A percentile compares a stretch with the other conserved stretches of the same genome.
Conservation (phyloP, 2,888 invertebrate genomes). For the Philereme transversata region DNA sequence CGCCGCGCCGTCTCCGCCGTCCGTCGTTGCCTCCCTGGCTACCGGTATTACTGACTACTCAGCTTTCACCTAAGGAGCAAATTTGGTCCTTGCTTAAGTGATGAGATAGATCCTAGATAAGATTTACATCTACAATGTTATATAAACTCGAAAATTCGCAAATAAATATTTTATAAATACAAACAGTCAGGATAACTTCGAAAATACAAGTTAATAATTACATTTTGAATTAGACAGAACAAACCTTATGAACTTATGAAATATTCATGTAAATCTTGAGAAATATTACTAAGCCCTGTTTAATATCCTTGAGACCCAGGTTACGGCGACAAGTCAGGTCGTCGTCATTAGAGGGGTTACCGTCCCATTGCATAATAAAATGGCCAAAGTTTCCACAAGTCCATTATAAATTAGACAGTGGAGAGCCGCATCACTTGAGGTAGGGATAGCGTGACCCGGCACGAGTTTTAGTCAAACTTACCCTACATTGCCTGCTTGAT, state of each 20-base stretch:
- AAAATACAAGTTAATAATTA: too few species aligned
- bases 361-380: slow-evolving; percentile 84
- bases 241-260: background rate
- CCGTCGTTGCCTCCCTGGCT: slow-evolving; percentile 26
- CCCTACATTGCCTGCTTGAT: slow-evolving; percentile 73
- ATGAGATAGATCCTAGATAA: too few species aligned
- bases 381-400: slow-evolving; percentile 82
- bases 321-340: slow-evolving; percentile 75
- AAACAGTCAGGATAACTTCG: too few species aligned
- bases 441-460: slow-evolving; percentile 80
- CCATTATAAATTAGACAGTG: slow-evolving; percentile 84
- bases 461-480: slow-evolving; percentile 77
- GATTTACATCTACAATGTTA: too few species aligned
- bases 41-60: slow-evolving; percentile 16
- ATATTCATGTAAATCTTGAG: slow-evolving; percentile 61
- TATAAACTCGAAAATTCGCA: too few species aligned
- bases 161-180: too few species aligned
- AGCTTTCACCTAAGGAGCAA: background rate
- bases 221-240: too few species aligned
- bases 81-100: slow-evolving; percentile 2
- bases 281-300: slow-evolving; percentile 68
- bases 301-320: slow-evolving; percentile 74
- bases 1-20: slow-evolving; percentile 48
- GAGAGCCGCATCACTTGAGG: slow-evolving; percentile 83
- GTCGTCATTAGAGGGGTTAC: slow-evolving; percentile 81